A percentile compares a stretch with the other conserved stretches of the same genome.
phyloP scores from a whole-genome alignment of 2,888 invertebrate species.

The Tridacna crocea region DNA sequence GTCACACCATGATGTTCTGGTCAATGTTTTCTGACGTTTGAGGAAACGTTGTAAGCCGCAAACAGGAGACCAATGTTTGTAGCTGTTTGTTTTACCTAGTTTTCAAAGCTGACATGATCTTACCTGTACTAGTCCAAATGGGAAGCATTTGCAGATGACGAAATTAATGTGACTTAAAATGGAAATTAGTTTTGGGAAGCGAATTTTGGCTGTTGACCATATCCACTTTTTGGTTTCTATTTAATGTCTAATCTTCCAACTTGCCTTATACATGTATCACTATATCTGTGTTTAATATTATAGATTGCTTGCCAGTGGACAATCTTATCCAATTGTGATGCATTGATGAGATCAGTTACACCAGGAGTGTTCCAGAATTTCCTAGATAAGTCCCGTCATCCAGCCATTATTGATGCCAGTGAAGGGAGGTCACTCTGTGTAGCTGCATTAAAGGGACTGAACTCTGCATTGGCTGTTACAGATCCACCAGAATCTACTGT shows the following conservation, averaged over 20 bases:
- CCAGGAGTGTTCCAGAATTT: constrained; percentile 66
- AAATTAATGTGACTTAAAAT: too few relatives aligned
- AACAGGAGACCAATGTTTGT: constrained; percentile 58
- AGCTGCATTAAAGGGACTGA: constrained; percentile 69
- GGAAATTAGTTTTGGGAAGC: too few relatives aligned
- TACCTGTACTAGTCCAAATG: too few relatives aligned
- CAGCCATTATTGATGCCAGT: constrained; percentile 46
- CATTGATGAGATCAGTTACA: constrained; percentile 48
- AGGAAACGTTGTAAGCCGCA: too few relatives aligned
- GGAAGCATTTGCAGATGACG: too few relatives aligned
- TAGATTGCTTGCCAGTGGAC: constrained; percentile 60
- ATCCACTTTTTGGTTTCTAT: too few relatives aligned
- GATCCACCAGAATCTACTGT: constrained; percentile 79
- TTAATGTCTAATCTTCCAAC: too few relatives aligned
- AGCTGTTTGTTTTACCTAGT: too few relatives aligned
- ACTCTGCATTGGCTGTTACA: constrained; percentile 70
- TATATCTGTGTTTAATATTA: not conserved
- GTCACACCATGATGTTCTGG: too few relatives aligned
- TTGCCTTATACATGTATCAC: not conserved
- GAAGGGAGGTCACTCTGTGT: constrained; percentile 38
- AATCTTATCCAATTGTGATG: constrained; percentile 33
- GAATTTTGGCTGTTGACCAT: too few relatives aligned
- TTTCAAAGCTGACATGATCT: too few relatives aligned
- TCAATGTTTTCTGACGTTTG: too few relatives aligned
- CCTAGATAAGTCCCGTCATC: constrained; percentile 51